Percentiles rank a stretch among this genome's conserved stretches.
phyloP scores from a whole-genome alignment of 1,140 invertebrate genomes.

The Steinernema khuongi region DNA sequence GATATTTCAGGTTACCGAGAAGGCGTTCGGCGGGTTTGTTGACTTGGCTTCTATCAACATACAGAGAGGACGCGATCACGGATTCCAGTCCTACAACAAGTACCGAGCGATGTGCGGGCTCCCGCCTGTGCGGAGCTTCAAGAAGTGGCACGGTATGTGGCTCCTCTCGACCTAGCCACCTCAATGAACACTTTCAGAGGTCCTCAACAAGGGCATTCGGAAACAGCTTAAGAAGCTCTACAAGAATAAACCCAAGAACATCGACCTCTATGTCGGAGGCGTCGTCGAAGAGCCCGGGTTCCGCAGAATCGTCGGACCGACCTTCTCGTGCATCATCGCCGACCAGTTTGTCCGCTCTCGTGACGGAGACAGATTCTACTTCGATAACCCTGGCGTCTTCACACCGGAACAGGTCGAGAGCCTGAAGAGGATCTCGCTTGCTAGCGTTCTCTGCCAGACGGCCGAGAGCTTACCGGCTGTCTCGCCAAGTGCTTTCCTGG shows the following conservation, averaged over 20 bases:
- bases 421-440: constrained; percentile 68
- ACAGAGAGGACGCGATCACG: constrained; percentile 75
- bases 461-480: constrained; percentile 64
- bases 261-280: constrained; percentile 78
- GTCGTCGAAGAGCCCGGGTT: too few species aligned
- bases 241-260: constrained; percentile 66
- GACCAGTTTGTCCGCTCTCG: too few species aligned
- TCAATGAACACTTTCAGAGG: too few species aligned
- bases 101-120: constrained; percentile 80
- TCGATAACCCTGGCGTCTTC: too few species aligned
- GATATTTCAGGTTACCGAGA: too few species aligned
- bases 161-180: too few species aligned
- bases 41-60: constrained; percentile 63
- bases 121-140: constrained; percentile 57
- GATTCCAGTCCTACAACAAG: constrained; percentile 73
- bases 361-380: too few species aligned
- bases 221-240: constrained; percentile 31
- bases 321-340: too few species aligned
- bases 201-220: constrained; percentile 23
- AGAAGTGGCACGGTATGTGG: too few species aligned
- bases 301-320: too few species aligned
- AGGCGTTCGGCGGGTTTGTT: constrained; percentile 61
- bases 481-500: constrained; percentile 25
- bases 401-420: constrained; percentile 72
- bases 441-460: constrained; percentile 73